Conservation (phyloP, 2,113 vertebrate species). For the Rhadina sibilatrix region DNA sequence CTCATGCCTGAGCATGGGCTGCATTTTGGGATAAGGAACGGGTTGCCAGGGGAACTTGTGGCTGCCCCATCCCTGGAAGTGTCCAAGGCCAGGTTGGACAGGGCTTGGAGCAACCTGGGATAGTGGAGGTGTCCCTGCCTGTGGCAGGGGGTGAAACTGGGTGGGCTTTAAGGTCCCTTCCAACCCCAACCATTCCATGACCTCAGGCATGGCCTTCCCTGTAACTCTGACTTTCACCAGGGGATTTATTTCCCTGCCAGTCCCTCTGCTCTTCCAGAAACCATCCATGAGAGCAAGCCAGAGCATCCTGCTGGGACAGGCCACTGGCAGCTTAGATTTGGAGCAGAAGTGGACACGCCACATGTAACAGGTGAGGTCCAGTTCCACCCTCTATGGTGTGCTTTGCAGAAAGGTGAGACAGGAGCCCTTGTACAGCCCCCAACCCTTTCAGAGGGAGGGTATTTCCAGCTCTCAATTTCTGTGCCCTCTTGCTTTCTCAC, state of each 20-base stretch:
- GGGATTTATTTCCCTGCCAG: background rate
- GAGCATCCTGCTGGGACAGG: background rate
- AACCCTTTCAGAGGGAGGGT: background rate
- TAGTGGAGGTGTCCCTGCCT: background rate
- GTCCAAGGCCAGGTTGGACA: rapidly evolving
- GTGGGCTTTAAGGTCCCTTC: background rate
- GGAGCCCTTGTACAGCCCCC: background rate
- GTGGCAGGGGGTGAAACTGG: rapidly evolving
- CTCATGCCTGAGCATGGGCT: background rate
- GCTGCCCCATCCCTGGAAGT: background rate
- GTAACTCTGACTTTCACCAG: background rate
- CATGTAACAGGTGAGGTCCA: rapidly evolving
- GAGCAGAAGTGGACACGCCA: background rate
- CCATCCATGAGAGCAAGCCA: background rate
- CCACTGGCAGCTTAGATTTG: background rate
- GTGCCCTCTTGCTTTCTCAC: background rate
- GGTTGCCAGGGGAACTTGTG: background rate
- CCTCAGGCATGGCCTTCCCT: background rate
- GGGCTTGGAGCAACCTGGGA: background rate
- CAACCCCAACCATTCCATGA: background rate
- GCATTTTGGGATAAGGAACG: background rate
- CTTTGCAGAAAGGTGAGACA: background rate
- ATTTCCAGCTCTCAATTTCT: background rate
- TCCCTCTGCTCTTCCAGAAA: background rate
- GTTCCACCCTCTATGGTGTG: background rate